phyloP scores from a whole-genome alignment of 1,140 invertebrate genomes.

The Drosophila teissieri region DNA sequence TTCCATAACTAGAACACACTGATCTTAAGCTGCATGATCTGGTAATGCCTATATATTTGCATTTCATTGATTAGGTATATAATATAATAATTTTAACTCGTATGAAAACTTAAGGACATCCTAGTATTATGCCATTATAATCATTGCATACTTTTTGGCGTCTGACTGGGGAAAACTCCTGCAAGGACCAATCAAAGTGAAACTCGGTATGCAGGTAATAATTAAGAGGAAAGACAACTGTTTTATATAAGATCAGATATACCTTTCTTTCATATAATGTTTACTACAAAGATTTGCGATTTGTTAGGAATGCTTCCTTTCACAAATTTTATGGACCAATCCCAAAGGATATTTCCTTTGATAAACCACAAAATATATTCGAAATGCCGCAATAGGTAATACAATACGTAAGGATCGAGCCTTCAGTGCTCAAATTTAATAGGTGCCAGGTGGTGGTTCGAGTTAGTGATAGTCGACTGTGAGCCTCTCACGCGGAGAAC shows the following conservation, averaged over 20 bases:
- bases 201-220: no score
- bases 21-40: no score
- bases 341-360: no score
- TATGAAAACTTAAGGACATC: no score
- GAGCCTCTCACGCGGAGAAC: constrained; percentile 19
- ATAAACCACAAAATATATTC: neutral
- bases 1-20: constrained; percentile 1
- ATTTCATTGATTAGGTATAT: no score
- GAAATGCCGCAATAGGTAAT: neutral
- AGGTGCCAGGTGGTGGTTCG: neutral
- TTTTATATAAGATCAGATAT: neutral
- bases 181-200: neutral
- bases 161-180: no score
- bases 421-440: neutral
- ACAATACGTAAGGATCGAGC: neutral
- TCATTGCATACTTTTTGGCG: neutral
- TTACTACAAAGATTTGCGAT: no score
- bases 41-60: no score
- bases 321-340: no score
- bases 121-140: neutral
- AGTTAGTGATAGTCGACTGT: constrained; percentile 20
- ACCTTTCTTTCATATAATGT: neutral
- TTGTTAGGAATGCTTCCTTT: no score
- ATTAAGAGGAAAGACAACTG: no score
- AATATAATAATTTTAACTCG: no score